Evolutionary conservation across 2,797 vertebrate species (phyloP).

Genomic region (Odontamblyopus lacepedii): DNA sequence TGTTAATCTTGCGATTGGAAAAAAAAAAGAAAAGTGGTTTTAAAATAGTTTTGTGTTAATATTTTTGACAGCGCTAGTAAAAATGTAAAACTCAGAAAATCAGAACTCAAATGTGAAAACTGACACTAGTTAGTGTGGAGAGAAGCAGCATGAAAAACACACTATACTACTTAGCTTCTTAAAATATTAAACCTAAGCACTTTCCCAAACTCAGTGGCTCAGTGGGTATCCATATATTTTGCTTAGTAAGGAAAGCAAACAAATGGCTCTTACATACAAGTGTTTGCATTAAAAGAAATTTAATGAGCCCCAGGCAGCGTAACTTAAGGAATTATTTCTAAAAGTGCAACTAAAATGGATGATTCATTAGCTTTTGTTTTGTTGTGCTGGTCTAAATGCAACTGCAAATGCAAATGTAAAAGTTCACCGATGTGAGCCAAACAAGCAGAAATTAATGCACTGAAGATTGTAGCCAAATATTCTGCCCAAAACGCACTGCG

Average conservation of each 20-base stretch:
- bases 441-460: conserved; percentile 53
- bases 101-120: not conserved
- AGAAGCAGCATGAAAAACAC: not conserved
- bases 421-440: conserved; percentile 34
- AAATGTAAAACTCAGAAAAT: not conserved
- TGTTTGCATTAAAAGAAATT: conserved; percentile 9
- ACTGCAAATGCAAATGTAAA: conserved; percentile 47
- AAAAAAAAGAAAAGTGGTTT: no score
- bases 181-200: not conserved
- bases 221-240: conserved; percentile 3
- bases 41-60: no score
- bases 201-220: not conserved
- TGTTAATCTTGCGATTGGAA: no score
- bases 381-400: conserved; percentile 31
- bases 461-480: conserved; percentile 27
- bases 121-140: not conserved
- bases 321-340: conserved; percentile 19
- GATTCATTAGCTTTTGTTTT: conserved; percentile 40
- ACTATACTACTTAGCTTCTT: not conserved
- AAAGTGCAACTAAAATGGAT: conserved; percentile 26
- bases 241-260: not conserved
- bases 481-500: conserved; percentile 43
- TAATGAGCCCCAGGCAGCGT: conserved; percentile 9
- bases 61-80: no score
- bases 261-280: not conserved